These are phyloP conservation scores for Danaus chrysippus DNA, from an alignment of 2,888 invertebrate genomes.

Conservation along the genomic window DNA sequence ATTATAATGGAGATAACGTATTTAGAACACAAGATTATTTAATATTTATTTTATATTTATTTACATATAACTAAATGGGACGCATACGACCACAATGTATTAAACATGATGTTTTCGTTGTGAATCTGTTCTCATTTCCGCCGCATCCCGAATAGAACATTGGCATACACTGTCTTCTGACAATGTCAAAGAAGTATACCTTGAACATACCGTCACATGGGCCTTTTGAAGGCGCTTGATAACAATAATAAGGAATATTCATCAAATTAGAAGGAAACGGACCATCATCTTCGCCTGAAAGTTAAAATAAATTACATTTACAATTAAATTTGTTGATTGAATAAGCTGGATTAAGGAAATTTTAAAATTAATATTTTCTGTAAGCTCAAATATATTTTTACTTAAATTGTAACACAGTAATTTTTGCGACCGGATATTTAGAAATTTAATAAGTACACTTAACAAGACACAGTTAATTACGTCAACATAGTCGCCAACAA, in stretches of 20 bases:
- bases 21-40: not conserved
- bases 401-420: too few species aligned
- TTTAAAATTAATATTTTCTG: too few species aligned
- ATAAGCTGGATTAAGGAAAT: too few species aligned
- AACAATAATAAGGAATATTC: conserved; percentile 66
- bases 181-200: conserved; percentile 63
- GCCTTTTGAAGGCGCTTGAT: conserved; percentile 61
- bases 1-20: not conserved
- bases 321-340: not conserved
- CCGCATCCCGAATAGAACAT: conserved; percentile 72
- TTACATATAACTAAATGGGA: conserved; percentile 35
- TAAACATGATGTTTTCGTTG: conserved; percentile 44
- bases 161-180: conserved; percentile 58
- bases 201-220: conserved; percentile 50
- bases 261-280: conserved; percentile 58
- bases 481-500: not conserved
- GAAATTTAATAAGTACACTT: not conserved
- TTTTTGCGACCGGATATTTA: not conserved
- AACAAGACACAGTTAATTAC: conserved; percentile 4
- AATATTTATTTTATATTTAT: not conserved
- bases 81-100: conserved; percentile 47
- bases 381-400: too few species aligned
- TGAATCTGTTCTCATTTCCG: conserved; percentile 66
- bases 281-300: conserved; percentile 61
- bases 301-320: conserved; percentile 23